Percentiles rank a stretch among this genome's conserved stretches.
Conservation (phyloP, 2,888 invertebrate species). For the Melanotus villosus region DNA sequence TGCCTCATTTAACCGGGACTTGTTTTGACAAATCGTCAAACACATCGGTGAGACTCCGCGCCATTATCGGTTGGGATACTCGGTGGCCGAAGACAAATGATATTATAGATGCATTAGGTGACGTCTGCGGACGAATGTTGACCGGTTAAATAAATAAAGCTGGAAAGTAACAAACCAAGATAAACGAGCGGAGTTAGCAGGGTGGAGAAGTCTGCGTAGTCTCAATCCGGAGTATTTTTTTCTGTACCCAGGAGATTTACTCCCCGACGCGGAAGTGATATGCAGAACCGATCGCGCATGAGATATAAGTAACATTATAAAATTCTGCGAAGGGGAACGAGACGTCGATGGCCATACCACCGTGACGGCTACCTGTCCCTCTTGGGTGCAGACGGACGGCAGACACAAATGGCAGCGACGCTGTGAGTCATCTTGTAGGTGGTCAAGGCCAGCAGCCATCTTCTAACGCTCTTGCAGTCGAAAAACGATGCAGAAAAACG, state of each 20-base stretch:
- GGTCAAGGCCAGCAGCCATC: constrained; percentile 62
- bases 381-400: constrained; percentile 48
- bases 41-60: constrained; percentile 53
- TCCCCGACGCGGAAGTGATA: constrained; percentile 47
- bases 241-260: constrained; percentile 13
- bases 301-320: constrained; percentile 32
- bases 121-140: constrained; percentile 58
- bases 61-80: too few species aligned
- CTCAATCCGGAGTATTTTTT: constrained; percentile 22
- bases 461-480: constrained; percentile 57
- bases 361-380: constrained; percentile 46
- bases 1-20: constrained; percentile 44
- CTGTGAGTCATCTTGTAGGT: constrained; percentile 58
- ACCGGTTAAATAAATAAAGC: constrained; percentile 63
- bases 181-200: constrained; percentile 62
- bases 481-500: constrained; percentile 54
- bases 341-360: constrained; percentile 32
- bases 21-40: constrained; percentile 63
- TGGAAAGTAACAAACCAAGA: constrained; percentile 66
- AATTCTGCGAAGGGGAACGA: constrained; percentile 28
- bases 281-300: constrained; percentile 46
- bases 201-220: constrained; percentile 60
- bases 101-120: constrained; percentile 65
- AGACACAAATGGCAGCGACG: constrained; percentile 49
- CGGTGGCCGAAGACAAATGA: constrained; percentile 63